A percentile compares a stretch with the other conserved stretches of the same genome.
Evolutionary conservation across 2,888 invertebrate species (phyloP).

Genomic region (Melanophora roralis): DNA sequence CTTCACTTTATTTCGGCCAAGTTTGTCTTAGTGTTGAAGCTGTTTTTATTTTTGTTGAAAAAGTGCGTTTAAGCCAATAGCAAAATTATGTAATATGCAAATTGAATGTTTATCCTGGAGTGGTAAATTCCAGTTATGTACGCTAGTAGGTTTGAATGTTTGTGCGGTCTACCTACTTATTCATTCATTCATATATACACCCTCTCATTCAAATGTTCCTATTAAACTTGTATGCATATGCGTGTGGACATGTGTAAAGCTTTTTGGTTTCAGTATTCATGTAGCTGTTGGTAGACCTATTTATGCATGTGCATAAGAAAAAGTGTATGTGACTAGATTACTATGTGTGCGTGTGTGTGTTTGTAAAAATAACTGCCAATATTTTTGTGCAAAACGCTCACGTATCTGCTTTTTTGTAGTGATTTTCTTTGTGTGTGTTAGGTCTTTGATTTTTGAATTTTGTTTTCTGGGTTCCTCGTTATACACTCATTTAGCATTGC

Average conservation of each 20-base stretch:
- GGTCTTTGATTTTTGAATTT: not conserved
- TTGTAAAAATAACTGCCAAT: slow-evolving; percentile 21
- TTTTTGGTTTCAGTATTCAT: not conserved
- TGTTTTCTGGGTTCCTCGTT: not conserved
- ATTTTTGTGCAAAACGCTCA: slow-evolving; percentile 43
- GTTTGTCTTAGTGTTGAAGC: not conserved
- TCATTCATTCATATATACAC: not conserved
- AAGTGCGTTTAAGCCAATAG: slow-evolving; percentile 54
- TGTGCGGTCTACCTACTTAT: slow-evolving; percentile 25
- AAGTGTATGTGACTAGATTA: not conserved
- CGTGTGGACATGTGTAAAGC: not conserved
- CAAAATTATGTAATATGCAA: slow-evolving; percentile 66
- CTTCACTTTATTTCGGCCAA: slow-evolving; percentile 11
- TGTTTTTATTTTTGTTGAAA: slow-evolving; percentile 20
- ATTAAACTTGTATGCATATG: not conserved
- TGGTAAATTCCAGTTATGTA: slow-evolving; percentile 40
- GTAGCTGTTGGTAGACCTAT: not conserved
- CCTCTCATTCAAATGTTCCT: slow-evolving; percentile 7
- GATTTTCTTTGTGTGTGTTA: not conserved
- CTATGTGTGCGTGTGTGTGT: not conserved
- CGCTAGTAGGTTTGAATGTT: too few species aligned
- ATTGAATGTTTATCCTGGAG: slow-evolving; percentile 65
- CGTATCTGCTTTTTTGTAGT: not conserved
- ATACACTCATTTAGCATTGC: slow-evolving; percentile 36
- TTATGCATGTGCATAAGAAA: not conserved